Conservation (phyloP, 2,113 vertebrate genomes). For the Antigone vipio region DNA sequence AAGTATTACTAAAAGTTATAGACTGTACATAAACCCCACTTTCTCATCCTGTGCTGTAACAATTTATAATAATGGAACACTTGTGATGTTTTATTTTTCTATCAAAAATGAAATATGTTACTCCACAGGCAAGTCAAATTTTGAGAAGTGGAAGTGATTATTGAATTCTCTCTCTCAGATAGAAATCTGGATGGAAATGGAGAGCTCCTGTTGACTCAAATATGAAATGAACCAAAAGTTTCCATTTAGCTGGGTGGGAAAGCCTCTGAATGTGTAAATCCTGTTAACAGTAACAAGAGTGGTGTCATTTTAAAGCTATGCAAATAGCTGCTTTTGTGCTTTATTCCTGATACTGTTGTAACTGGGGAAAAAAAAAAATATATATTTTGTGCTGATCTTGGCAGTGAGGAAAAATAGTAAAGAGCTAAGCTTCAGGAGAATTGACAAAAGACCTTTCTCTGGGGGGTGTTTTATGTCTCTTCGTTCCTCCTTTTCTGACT, state of each 20-base stretch:
- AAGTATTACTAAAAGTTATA: not conserved
- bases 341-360: not conserved
- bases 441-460: not conserved
- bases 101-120: not conserved
- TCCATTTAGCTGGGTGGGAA: not conserved
- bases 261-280: not conserved
- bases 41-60: not conserved
- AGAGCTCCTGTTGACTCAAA: not conserved
- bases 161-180: not conserved
- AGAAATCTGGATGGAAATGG: not conserved
- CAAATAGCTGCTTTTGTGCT: not conserved
- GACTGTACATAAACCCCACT: not conserved
- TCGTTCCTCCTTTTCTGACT: not conserved
- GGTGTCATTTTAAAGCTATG: not conserved
- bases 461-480: not conserved
- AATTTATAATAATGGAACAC: not conserved
- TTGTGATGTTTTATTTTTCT: not conserved
- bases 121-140: not conserved
- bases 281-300: not conserved
- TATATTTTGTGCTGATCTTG: not conserved
- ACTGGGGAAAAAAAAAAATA: not conserved
- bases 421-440: not conserved
- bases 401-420: not conserved
- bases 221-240: not conserved
- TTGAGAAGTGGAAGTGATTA: not conserved